Evolutionary conservation across 1,140 invertebrate genomes (phyloP), one percentile per base, ranked within the genome.

Genomic region (Trachymyrmex cornetzi): DNA sequence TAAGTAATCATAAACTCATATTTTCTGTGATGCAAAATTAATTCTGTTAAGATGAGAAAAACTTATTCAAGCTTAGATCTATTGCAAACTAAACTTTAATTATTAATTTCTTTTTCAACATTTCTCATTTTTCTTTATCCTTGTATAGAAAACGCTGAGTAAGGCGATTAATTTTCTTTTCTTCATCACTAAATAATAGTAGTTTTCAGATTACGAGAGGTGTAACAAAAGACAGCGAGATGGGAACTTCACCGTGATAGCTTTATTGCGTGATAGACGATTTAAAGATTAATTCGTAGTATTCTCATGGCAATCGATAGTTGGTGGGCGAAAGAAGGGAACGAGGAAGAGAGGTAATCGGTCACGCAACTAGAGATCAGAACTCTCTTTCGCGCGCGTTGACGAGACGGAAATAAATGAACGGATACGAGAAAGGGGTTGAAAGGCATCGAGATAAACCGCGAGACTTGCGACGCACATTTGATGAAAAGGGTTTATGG

Each of bases 401-500:
- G 27, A 82, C 66, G 84, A 80, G 77, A 53, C 86, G 87, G 71
- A 88, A 88, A 88, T 91, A 91, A 91, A 91, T 91, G 87, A 90
- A 90, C 72, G 34, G 72, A 91, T 82, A 80, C 64, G 55, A 44
- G 88, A 82, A 55, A 75, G 80, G 89, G 89, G 86, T 61, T 86
- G 89, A 75, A 72, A 84, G 66, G 59, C 64, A 64, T 61, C 67
- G 38, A 86, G 80, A 88, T 86, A 90, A 82, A 71, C 80, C 34
- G 66, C 85, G 66, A 59, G 89, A 72, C 38, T 59, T 77, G 77
- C 88, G 88, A 89, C 89, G 80, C 82, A 88, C 87, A 86, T 89
- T 85, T 90, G 86, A 88, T 93, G 92, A 93, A 94, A 93, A 93
- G 93, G 93, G 92, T 93, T 93, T 93, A 94, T 94, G 93, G 93